A percentile compares a stretch with the other conserved stretches of the same genome.
phyloP scores from a whole-genome alignment of 2,888 invertebrate genomes.

The Sepioteuthis lessoniana region DNA sequence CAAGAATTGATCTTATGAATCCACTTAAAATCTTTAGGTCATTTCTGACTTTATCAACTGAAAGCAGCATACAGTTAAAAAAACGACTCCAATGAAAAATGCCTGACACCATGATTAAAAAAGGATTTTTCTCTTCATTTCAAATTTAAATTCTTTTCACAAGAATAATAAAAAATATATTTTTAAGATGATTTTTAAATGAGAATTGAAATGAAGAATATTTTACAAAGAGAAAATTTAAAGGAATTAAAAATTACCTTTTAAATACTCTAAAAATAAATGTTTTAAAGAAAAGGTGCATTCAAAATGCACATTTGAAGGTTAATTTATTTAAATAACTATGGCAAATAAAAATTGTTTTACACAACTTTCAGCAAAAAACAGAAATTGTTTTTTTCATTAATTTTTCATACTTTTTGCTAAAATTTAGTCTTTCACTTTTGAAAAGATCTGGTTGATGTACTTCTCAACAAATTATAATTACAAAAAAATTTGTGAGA shows the following conservation, averaged over 20 bases:
- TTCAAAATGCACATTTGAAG: neutral
- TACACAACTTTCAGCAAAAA: neutral
- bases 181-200: neutral
- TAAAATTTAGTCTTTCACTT: neutral
- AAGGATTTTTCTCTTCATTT: neutral
- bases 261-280: neutral
- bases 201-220: neutral
- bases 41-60: neutral
- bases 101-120: neutral
- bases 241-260: too few species aligned
- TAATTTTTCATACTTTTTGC: neutral
- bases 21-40: neutral
- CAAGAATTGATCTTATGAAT: too few species aligned
- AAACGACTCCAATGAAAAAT: neutral
- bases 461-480: too few species aligned
- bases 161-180: neutral
- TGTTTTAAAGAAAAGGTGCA: neutral
- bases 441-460: neutral
- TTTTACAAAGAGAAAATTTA: neutral
- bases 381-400: neutral
- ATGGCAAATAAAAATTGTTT: neutral
- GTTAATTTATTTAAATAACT: neutral
- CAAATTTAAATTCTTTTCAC: neutral
- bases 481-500: neutral
- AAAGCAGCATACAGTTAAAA: neutral